Base-by-base conservation (phyloP, 2,888 invertebrate species). In the Conistra vaccinii region DNA sequence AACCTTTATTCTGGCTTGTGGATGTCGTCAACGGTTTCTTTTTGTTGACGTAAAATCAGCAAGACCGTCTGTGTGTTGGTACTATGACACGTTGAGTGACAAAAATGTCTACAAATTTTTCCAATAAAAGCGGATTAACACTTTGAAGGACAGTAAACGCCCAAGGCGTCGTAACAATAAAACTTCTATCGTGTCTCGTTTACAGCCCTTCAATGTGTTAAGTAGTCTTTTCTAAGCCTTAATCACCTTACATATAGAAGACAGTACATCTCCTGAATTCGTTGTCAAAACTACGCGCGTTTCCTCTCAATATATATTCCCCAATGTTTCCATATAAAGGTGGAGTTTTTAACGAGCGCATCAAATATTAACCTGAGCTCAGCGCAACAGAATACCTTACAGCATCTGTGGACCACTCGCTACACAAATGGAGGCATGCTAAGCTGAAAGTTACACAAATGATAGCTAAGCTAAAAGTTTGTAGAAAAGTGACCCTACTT, bases 261-360 rank as follows among this genome's bases (percentile, higher is more conserved):
- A 32, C 45, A 29, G 14, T 51, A 63, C 23, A 10, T 29, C 2
- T 5, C 3, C 32, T 4, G 10, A 39, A 23, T 48, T 48, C 6
- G 26, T 10, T 3, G 3, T n/a, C 23, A 7, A n/a, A 17, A 23
- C 20, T 12, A 26, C 0, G 42, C n/a, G n/a, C 55, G 45, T 12
- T 26, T 35, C 45, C 53, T 53, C 55, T 69, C 39, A 3, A 17
- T 0, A 39, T 45, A 12, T 4, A 48, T 32, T 39, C 10, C 63
- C 26, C 29, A 66, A 77, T 81, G 77, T 87, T 79, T 76, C 17
- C 51, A 66, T 45, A 26, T 35, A 48, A 63, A 79, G 79, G 77
- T 78, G 71, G 76, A 86, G 63, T 86, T 87, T 87, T 86, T 87
- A 87, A 86, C 86, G 85, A 82, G 80, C 78, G 72, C 53, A 86